Conservation (phyloP, 2,797 vertebrate species). For the Perodicticus potto region DNA sequence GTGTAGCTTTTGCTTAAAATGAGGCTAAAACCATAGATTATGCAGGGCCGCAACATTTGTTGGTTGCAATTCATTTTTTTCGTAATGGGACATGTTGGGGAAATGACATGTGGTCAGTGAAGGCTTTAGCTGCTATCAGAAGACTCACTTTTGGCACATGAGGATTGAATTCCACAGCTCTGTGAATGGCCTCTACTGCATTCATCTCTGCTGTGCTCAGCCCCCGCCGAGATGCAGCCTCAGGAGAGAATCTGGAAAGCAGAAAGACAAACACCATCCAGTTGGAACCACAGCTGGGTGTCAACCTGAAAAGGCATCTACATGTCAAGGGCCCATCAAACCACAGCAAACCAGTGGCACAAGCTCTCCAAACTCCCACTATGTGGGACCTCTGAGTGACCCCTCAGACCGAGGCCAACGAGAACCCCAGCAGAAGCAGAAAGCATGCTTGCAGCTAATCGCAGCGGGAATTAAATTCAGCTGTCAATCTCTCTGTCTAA, state of each 20-base stretch:
- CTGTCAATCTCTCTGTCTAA: conserved; percentile 84
- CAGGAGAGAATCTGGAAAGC: conserved; percentile 96
- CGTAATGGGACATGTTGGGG: not conserved
- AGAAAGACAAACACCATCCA: conserved; percentile 85
- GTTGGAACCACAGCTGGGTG: conserved; percentile 81
- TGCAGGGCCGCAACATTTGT: not conserved
- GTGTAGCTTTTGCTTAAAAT: conserved; percentile 50
- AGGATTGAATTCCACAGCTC: conserved; percentile 99
- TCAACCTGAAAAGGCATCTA: conserved; percentile 75
- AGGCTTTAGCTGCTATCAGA: conserved; percentile 4
- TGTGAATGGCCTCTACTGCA: conserved; percentile 99
- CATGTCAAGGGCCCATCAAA: conserved; percentile 84
- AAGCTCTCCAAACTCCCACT: conserved; percentile 82
- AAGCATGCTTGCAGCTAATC: conserved; percentile 83
- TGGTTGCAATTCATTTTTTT: conserved; percentile 46
- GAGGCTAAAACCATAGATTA: conserved; percentile 12
- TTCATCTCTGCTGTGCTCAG: conserved; percentile 99
- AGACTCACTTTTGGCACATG: conserved; percentile 97
- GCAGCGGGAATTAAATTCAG: conserved; percentile 79
- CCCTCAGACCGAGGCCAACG: conserved; percentile 82
- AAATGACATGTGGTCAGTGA: conserved; percentile 46
- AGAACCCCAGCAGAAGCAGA: conserved; percentile 88
- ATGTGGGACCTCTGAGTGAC: conserved; percentile 83
- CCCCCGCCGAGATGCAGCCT: conserved; percentile 97
- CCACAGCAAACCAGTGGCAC: conserved; percentile 79